Evolutionary conservation across 92 coral and sea anemone genomes (phyloP).

Genomic region (Palythoa grandiflora): DNA sequence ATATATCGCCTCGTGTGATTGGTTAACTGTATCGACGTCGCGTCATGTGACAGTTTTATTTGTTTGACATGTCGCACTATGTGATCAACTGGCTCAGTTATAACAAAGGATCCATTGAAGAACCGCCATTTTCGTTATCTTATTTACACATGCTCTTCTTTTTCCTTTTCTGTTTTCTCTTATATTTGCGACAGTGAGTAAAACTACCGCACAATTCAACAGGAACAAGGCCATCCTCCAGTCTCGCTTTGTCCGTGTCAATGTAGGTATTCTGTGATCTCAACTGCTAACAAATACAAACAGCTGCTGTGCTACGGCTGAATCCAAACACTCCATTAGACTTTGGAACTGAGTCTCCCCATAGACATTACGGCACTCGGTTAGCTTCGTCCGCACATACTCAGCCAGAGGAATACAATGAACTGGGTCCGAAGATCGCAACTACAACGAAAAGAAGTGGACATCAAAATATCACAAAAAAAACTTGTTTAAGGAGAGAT

Average conservation of each 20-base stretch:
- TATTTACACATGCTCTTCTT: not conserved
- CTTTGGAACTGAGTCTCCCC: conserved; percentile 86
- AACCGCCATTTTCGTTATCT: not conserved
- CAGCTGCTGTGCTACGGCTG: not conserved
- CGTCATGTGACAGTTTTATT: not conserved
- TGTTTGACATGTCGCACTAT: not conserved
- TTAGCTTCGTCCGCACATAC: conserved; percentile 82
- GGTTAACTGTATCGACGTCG: too few relatives aligned
- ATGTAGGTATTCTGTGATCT: not conserved
- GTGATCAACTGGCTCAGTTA: too few relatives aligned
- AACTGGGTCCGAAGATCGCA: conserved; percentile 87
- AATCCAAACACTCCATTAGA: conserved; percentile 44
- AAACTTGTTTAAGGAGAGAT: not conserved
- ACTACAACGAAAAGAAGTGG: conserved; percentile 38
- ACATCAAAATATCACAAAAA: not conserved
- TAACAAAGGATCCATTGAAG: not conserved
- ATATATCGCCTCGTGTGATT: too few relatives aligned
- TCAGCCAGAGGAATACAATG: conserved; percentile 82
- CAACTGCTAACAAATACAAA: not conserved
- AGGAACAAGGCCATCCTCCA: not conserved
- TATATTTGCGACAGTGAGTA: not conserved
- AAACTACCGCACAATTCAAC: not conserved
- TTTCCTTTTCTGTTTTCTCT: not conserved
- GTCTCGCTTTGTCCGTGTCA: not conserved
- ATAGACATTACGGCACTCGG: conserved; percentile 75